These are phyloP conservation scores for Tholera decimalis DNA, from an alignment of 2,888 invertebrate species.

Conservation along the genomic window DNA sequence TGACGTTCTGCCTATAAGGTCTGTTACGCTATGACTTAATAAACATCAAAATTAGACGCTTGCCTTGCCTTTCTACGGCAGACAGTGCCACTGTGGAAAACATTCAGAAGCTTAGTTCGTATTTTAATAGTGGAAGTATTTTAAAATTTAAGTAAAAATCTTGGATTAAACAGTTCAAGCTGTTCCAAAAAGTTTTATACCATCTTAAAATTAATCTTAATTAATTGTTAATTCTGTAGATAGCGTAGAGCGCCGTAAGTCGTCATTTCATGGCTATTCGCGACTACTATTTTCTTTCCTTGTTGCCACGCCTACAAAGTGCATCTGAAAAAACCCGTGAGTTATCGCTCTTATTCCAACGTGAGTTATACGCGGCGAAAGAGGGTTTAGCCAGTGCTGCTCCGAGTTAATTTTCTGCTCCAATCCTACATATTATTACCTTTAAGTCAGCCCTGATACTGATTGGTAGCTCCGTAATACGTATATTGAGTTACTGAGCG, in stretches of 20 bases:
- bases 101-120: not conserved
- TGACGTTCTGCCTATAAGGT: not conserved
- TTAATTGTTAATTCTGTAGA: too few species aligned
- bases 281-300: too few species aligned
- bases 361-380: too few species aligned
- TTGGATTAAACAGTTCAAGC: too few species aligned
- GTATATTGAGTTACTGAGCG: constrained; percentile 30
- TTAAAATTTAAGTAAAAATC: not conserved
- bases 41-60: constrained; percentile 29
- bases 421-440: not conserved
- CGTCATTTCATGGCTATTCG: too few species aligned
- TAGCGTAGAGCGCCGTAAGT: too few species aligned
- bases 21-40: constrained; percentile 26
- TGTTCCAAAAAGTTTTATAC: not conserved
- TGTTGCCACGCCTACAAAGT: too few species aligned
- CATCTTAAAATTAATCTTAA: too few species aligned
- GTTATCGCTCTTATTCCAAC: too few species aligned
- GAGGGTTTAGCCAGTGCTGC: too few species aligned
- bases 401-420: constrained; percentile 2
- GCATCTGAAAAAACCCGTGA: too few species aligned
- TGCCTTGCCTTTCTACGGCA: not conserved
- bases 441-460: constrained; percentile 37
- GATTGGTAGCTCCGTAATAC: constrained; percentile 43
- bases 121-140: not conserved
- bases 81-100: not conserved